Conservation (phyloP, 2,888 invertebrate genomes). For the Branchipolynoe longqiensis region DNA sequence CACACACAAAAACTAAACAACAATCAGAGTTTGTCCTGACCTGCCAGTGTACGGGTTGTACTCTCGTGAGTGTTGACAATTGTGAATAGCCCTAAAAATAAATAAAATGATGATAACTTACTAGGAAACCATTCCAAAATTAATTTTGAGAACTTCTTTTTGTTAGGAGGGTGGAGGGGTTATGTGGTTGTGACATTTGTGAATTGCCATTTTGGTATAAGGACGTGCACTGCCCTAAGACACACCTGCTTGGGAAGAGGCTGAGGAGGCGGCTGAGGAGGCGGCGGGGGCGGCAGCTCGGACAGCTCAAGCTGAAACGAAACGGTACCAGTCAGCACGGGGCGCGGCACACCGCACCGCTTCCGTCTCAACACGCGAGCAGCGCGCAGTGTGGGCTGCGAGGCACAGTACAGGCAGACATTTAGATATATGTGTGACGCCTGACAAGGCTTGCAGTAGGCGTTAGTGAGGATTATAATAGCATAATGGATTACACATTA, state of each 20-base stretch:
- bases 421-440: too few relatives aligned
- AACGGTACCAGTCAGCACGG: neutral
- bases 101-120: neutral
- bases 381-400: neutral
- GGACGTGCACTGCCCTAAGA: neutral
- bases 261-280: slow-evolving; percentile 36
- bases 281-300: slow-evolving; percentile 11
- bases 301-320: slow-evolving; percentile 18
- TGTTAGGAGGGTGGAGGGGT: neutral
- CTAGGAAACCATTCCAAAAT: neutral
- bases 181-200: neutral
- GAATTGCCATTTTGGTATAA: neutral
- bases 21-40: too few relatives aligned
- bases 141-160: neutral
- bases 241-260: slow-evolving; percentile 45
- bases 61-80: too few relatives aligned
- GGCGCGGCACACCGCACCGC: neutral
- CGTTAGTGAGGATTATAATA: too few relatives aligned
- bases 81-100: neutral
- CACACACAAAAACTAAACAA: too few relatives aligned
- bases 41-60: too few relatives aligned
- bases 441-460: too few relatives aligned
- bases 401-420: too few relatives aligned
- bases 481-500: too few relatives aligned
- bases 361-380: neutral